Evolutionary conservation across 2,113 vertebrate genomes (phyloP).

Genomic region (Lampris incognitus): DNA sequence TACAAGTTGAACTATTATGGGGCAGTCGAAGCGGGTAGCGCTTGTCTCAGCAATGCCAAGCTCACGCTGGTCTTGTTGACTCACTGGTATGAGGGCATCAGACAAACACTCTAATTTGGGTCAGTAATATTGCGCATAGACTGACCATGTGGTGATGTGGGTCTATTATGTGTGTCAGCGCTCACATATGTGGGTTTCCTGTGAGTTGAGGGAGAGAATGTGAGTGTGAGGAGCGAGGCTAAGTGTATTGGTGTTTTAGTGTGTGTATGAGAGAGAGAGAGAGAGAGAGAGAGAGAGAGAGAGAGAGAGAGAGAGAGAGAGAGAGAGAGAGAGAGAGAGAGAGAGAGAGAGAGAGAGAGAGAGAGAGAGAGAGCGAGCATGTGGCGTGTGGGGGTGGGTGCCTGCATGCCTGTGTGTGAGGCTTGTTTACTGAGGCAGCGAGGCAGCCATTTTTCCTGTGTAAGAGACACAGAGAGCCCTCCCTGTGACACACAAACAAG

Average conservation of each 20-base stretch:
- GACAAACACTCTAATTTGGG: conserved; percentile 32
- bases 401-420: conserved; percentile 63
- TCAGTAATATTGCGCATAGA: conserved; percentile 21
- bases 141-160: conserved; percentile 36
- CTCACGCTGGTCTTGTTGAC: conserved; percentile 31
- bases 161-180: conserved; percentile 47
- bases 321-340: conserved; percentile 28
- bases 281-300: conserved; percentile 28
- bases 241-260: conserved; percentile 33
- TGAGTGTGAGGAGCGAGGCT: conserved; percentile 23
- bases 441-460: conserved; percentile 59
- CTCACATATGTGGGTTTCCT: conserved; percentile 76
- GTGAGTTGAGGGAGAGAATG: conserved; percentile 37
- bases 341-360: conserved; percentile 24
- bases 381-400: conserved; percentile 65
- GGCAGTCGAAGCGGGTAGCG: conserved; percentile 12
- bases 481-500: conserved; percentile 49
- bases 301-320: conserved; percentile 28
- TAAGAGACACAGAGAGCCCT: conserved; percentile 39
- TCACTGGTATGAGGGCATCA: conserved; percentile 20
- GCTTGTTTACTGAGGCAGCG: conserved; percentile 71
- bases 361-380: conserved; percentile 34
- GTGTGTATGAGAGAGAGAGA: conserved; percentile 22
- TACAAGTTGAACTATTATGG: conserved; percentile 9
- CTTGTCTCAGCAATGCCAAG: conserved; percentile 14